Base-by-base conservation (phyloP, 2,797 vertebrate genomes). In the Sitta carolinensis region DNA sequence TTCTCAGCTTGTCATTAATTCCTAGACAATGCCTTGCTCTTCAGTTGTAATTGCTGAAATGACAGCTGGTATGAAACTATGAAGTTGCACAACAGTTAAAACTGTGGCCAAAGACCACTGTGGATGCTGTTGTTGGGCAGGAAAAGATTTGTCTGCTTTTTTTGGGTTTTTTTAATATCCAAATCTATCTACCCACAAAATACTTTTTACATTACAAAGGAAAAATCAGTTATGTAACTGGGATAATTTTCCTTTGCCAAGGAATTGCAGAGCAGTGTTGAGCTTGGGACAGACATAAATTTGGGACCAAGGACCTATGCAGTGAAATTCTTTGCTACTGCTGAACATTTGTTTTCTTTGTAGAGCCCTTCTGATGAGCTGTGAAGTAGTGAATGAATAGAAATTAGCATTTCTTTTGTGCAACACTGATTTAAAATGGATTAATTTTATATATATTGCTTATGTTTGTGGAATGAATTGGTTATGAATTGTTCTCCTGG, bases 1-100 rank as follows among this genome's bases (percentile, higher is more conserved):
- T 93, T 93, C 91, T 82, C 87, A 94, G 93, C 91, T 95, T 96
- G 86, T 96, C 84, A 40, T 54, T 96, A 94, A 94, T 96, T 91
- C 90, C 90, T 82, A 91, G 88, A 95, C 95, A 96, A 94, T 94
- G 73, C 48, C 50, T 87, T 91, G 81, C 58, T 89, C 96, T 92
- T 93, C 54, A 55, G 43, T 63, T 89, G 11, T 93, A 92, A 87
- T 42, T 80, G 58, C 70, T 90, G 43, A 88, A 92, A 83, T 87
- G 88, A 84, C 68, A 84, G 64, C 94, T 89, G 88, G 83, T 90
- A 91, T 83, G 80, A 94, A 96, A 42, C 67, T 81, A 40, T 92
- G 89, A 69, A 83, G 68, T 70, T 93, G 73, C 80, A 79, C 87
- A 93, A 87, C 76, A 72, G 30, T 63, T 74, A 51, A 84, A 84